Conservation (phyloP, 37 sponge, comb jelly and placozoan genomes). For the Agelas oroides region DNA sequence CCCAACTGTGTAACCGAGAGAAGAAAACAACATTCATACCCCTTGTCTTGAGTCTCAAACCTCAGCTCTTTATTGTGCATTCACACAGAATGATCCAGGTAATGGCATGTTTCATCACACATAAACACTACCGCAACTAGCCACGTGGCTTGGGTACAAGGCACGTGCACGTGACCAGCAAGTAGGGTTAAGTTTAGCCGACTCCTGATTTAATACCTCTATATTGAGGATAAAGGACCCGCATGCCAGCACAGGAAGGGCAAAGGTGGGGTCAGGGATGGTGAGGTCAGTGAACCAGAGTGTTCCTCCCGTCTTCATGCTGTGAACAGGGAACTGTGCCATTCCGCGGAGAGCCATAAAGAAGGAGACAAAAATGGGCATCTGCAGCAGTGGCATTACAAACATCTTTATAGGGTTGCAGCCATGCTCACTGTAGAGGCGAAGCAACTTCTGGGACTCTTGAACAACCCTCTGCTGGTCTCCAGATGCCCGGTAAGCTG, state of each 20-base stretch:
- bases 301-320: slow-evolving; percentile 80
- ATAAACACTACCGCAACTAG: too few relatives aligned
- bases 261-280: slow-evolving; percentile 82
- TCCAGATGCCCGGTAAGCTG: slow-evolving; percentile 44
- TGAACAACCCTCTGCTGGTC: slow-evolving; percentile 36
- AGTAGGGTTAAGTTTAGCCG: too few relatives aligned
- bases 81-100: too few relatives aligned
- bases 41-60: too few relatives aligned
- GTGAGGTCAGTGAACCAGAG: slow-evolving; percentile 88
- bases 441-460: slow-evolving; percentile 26
- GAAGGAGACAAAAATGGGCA: slow-evolving; percentile 83
- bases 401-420: slow-evolving; percentile 76
- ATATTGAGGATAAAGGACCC: slow-evolving; percentile 61
- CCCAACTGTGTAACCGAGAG: slow-evolving; percentile 55
- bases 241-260: slow-evolving; percentile 72
- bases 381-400: slow-evolving; percentile 63
- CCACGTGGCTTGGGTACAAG: too few relatives aligned
- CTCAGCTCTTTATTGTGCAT: too few relatives aligned
- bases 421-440: slow-evolving; percentile 64
- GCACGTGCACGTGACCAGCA: too few relatives aligned
- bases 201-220: slow-evolving; percentile 46
- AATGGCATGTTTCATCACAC: too few relatives aligned
- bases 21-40: too few relatives aligned
- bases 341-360: slow-evolving; percentile 79
- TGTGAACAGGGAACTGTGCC: slow-evolving; percentile 70